A percentile compares a stretch with the other conserved stretches of the same genome.
Conservation (phyloP, 2,797 vertebrate genomes). For the Benthosema pterotum region DNA sequence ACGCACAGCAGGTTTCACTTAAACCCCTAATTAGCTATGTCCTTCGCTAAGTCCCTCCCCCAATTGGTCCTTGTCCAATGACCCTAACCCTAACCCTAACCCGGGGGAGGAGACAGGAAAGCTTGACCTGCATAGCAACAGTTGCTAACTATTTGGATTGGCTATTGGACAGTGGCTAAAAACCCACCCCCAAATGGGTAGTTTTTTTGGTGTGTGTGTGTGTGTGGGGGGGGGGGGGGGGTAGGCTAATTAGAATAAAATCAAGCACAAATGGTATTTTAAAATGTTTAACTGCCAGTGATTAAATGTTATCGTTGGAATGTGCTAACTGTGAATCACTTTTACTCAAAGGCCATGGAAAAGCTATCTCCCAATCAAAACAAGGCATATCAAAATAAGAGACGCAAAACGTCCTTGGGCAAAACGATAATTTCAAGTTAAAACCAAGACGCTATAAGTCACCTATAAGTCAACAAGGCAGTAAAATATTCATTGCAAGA, state of each 20-base stretch:
- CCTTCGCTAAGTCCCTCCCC: no score
- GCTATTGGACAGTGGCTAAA: no score
- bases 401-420: constrained; percentile 18
- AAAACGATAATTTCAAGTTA: constrained; percentile 28
- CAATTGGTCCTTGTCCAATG: no score
- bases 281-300: constrained; percentile 1
- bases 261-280: constrained; percentile 8
- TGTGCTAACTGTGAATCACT: constrained; percentile 40
- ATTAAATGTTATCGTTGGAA: constrained; percentile 29
- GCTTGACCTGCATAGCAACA: no score
- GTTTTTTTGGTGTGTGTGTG: no score
- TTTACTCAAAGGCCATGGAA: constrained; percentile 16
- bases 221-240: no score
- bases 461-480: constrained; percentile 20
- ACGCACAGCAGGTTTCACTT: no score
- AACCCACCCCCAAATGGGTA: no score
- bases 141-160: no score
- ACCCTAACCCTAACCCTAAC: no score
- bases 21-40: no score
- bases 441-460: constrained; percentile 36
- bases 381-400: background rate
- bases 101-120: no score
- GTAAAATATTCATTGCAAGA: constrained; percentile 39
- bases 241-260: background rate
- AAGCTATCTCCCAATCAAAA: constrained; percentile 47